Percentiles rank a stretch among this genome's conserved stretches.
These are phyloP conservation scores for Microchrysa polita DNA, from an alignment of 2,888 invertebrate species.

Conservation along the genomic window DNA sequence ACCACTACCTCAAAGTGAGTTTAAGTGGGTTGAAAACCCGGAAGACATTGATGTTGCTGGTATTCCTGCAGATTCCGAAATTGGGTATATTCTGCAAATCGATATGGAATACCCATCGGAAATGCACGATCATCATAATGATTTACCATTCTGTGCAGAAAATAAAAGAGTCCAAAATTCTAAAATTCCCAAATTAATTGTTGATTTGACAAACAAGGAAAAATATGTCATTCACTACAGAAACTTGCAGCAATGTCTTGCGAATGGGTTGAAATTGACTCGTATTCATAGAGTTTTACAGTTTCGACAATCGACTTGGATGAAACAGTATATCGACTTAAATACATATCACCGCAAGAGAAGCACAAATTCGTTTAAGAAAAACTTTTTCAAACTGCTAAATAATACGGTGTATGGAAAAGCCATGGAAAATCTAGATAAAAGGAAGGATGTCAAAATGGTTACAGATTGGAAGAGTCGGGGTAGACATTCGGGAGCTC, in stretches of 20 bases:
- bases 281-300: constrained; percentile 55
- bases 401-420: background rate
- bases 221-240: constrained; percentile 58
- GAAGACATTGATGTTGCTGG: background rate
- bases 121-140: too few relatives aligned
- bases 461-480: too few relatives aligned
- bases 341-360: constrained; percentile 53
- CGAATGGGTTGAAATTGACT: constrained; percentile 44
- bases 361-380: constrained; percentile 55
- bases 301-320: constrained; percentile 60
- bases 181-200: constrained; percentile 53
- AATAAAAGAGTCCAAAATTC: background rate
- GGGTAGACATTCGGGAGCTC: too few relatives aligned
- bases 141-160: background rate
- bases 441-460: constrained; percentile 58
- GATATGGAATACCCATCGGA: too few relatives aligned
- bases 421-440: constrained; percentile 47
- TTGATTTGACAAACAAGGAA: constrained; percentile 53
- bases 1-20: too few relatives aligned
- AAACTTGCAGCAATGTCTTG: constrained; percentile 52
- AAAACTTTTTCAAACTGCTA: constrained; percentile 50
- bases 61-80: too few relatives aligned
- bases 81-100: too few relatives aligned
- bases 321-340: constrained; percentile 54
- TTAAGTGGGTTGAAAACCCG: constrained; percentile 22